phyloP scores from a whole-genome alignment of 2,888 invertebrate species.

The Electrophaes corylata region DNA sequence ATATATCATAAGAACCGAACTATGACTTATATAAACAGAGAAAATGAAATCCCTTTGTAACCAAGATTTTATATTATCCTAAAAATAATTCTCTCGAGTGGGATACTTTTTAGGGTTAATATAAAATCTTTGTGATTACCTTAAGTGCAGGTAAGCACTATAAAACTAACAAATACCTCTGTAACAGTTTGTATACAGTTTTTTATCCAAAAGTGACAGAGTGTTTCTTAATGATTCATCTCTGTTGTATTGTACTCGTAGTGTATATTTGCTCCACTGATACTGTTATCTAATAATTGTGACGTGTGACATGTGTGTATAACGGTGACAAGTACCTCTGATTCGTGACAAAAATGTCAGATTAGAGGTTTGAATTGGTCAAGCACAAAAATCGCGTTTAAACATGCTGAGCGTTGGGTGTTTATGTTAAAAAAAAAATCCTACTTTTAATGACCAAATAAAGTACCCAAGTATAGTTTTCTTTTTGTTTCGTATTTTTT shows the following conservation, averaged over 20 bases:
- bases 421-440: no score
- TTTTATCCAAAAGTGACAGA: not conserved
- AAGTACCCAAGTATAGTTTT: no score
- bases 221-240: slow-evolving; percentile 5
- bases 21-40: no score
- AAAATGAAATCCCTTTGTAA: no score
- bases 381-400: not conserved
- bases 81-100: no score
- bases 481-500: no score
- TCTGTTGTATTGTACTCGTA: not conserved
- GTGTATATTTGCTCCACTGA: not conserved
- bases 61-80: no score
- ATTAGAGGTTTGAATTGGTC: slow-evolving; percentile 30
- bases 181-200: not conserved
- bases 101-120: no score
- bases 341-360: slow-evolving; percentile 30
- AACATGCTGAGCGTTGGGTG: no score
- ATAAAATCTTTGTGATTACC: no score
- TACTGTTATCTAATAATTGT: slow-evolving; percentile 29
- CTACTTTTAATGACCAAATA: not conserved
- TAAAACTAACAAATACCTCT: not conserved
- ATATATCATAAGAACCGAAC: no score
- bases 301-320: slow-evolving; percentile 30
- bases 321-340: slow-evolving; percentile 28
- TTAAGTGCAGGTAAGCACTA: no score